Percentiles rank a stretch among this genome's conserved stretches.
phyloP scores from a whole-genome alignment of 2,113 vertebrate species.

The Sorex fumeus region DNA sequence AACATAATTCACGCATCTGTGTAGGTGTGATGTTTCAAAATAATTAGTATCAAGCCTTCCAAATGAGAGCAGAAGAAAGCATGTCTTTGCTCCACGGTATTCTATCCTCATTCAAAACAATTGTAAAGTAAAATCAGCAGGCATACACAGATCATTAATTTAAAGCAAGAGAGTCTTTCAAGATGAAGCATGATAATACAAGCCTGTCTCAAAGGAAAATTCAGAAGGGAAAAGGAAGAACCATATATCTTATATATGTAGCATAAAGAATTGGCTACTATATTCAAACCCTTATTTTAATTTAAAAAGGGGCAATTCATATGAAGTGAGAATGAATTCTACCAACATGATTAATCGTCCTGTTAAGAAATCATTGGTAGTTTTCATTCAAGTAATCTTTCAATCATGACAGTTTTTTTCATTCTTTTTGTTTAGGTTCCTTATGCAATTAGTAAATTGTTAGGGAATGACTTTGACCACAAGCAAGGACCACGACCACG shows the following conservation, averaged over 20 bases:
- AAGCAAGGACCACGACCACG: no score
- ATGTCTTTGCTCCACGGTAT: conserved; percentile 2
- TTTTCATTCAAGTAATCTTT: not conserved
- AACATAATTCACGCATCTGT: not conserved
- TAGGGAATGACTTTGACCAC: no score
- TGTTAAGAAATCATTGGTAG: not conserved
- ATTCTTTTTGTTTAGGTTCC: not conserved
- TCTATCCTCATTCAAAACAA: conserved; percentile 54
- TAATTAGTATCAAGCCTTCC: conserved; percentile 62
- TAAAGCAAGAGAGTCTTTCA: conserved; percentile 54
- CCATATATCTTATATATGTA: not conserved
- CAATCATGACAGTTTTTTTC: not conserved
- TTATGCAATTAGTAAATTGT: not conserved
- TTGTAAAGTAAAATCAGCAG: conserved; percentile 58
- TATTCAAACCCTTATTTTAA: conserved; percentile 26
- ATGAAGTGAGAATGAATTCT: not conserved
- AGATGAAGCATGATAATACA: conserved; percentile 36
- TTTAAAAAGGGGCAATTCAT: not conserved
- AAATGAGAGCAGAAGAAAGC: conserved; percentile 55
- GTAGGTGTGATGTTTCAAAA: conserved; percentile 56
- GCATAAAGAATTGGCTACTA: not conserved
- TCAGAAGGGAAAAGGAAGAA: conserved; percentile 21
- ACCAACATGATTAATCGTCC: not conserved
- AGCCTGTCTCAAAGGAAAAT: conserved; percentile 47
- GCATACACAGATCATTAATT: conserved; percentile 65